phyloP scores from a whole-genome alignment of 2,113 vertebrate species.

The Podarcis muralis region DNA sequence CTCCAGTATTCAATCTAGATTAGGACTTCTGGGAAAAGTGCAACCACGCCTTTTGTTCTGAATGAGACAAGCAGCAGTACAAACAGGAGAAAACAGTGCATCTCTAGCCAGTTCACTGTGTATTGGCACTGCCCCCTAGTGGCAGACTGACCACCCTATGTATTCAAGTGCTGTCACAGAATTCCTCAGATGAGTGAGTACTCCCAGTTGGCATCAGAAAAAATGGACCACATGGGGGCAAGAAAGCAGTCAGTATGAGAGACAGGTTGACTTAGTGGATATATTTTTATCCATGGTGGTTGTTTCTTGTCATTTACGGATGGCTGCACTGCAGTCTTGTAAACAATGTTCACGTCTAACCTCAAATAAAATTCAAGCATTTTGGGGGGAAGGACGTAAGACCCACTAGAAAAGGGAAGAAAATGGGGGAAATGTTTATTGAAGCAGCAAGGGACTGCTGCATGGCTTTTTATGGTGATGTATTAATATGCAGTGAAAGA shows the following conservation, averaged over 20 bases:
- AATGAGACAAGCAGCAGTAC: slow-evolving; percentile 22
- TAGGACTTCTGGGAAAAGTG: not conserved
- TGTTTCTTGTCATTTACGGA: not conserved
- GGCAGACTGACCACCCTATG: slow-evolving; percentile 36
- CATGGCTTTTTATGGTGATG: not conserved
- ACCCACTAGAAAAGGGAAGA: not conserved
- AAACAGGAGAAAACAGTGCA: slow-evolving; percentile 35
- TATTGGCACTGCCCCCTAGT: slow-evolving; percentile 61
- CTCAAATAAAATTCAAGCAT: not conserved
- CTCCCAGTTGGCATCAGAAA: not conserved
- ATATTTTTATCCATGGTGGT: not conserved
- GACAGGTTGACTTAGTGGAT: slow-evolving; percentile 1
- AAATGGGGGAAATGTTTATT: not conserved
- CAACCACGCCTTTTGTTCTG: not conserved
- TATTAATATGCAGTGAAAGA: not conserved
- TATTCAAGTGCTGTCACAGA: not conserved
- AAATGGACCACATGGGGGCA: not conserved
- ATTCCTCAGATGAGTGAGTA: not conserved
- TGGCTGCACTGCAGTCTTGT: not conserved
- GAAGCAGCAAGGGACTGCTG: not conserved
- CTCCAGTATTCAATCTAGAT: not conserved
- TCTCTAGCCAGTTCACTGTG: not conserved
- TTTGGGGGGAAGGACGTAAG: not conserved
- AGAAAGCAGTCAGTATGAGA: rapidly evolving
- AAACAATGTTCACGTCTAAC: slow-evolving; percentile 1